These are phyloP conservation scores for Opisthograptis luteolata DNA, from an alignment of 2,888 invertebrate genomes.

Conservation along the genomic window DNA sequence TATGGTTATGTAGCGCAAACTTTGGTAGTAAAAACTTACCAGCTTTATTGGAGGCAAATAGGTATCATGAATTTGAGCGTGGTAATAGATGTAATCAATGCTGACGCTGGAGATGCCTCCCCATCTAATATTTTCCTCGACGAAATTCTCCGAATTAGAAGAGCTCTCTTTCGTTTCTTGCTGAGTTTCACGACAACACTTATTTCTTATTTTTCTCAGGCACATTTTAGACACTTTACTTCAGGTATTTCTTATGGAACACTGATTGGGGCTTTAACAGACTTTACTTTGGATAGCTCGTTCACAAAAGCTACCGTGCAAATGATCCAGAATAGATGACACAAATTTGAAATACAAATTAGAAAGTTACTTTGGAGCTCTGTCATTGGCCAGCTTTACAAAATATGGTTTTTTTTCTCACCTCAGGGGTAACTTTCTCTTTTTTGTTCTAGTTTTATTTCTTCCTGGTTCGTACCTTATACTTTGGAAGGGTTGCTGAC, in stretches of 20 bases:
- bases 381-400: slow-evolving; percentile 67
- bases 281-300: slow-evolving; percentile 29
- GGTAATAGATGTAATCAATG: slow-evolving; percentile 32
- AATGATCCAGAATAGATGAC: slow-evolving; percentile 59
- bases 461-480: slow-evolving; percentile 71
- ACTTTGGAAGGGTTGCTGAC: slow-evolving; percentile 75
- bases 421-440: slow-evolving; percentile 74
- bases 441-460: slow-evolving; percentile 78
- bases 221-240: not conserved
- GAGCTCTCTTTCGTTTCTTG: slow-evolving; percentile 25
- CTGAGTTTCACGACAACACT: slow-evolving; percentile 8
- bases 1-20: slow-evolving; percentile 36
- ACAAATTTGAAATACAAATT: slow-evolving; percentile 67
- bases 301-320: slow-evolving; percentile 63
- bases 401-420: slow-evolving; percentile 60
- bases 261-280: not conserved
- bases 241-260: not conserved
- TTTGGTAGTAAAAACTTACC: slow-evolving; percentile 42
- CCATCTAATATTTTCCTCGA: slow-evolving; percentile 18
- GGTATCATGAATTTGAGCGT: slow-evolving; percentile 38
- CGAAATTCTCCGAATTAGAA: slow-evolving; percentile 15
- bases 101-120: slow-evolving; percentile 29
- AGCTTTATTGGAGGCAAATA: slow-evolving; percentile 39
- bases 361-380: slow-evolving; percentile 68
- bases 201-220: not conserved